phyloP scores from a whole-genome alignment of 2,797 vertebrate genomes.

The Lepidocolaptes lacrymiger region DNA sequence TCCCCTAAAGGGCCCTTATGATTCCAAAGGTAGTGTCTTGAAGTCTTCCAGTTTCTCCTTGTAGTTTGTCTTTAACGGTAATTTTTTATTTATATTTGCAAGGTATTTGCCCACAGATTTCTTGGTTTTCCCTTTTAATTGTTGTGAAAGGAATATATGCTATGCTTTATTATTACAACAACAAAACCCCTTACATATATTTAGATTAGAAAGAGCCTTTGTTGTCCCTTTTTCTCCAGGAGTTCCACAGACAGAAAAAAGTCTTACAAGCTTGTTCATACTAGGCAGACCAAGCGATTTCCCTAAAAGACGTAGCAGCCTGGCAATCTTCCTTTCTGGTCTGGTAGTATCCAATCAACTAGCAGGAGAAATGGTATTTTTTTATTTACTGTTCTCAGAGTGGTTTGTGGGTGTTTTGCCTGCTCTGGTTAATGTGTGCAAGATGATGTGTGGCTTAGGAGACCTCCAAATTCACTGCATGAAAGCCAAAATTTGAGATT shows the following conservation, averaged over 20 bases:
- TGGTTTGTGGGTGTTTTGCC: background rate
- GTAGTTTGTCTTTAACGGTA: background rate
- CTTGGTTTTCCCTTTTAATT: background rate
- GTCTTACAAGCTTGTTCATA: background rate
- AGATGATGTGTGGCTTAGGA: background rate
- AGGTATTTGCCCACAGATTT: background rate
- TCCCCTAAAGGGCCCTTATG: background rate
- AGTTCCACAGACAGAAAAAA: background rate
- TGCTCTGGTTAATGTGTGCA: background rate
- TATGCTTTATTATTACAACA: background rate
- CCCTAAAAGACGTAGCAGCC: background rate
- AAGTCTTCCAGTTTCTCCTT: background rate
- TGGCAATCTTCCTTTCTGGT: background rate
- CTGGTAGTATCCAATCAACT: background rate
- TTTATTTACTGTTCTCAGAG: background rate
- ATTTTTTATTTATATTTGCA: background rate
- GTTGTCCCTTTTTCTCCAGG: background rate
- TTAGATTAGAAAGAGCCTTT: background rate
- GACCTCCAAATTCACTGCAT: background rate
- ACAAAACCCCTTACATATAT: background rate
- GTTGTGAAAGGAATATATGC: background rate
- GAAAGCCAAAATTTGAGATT: background rate
- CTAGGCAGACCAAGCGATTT: background rate
- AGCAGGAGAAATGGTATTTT: fast-evolving
- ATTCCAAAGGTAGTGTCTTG: background rate